Evolutionary conservation across 2,888 invertebrate genomes (phyloP).

Genomic region (Esperia sulphurella): DNA sequence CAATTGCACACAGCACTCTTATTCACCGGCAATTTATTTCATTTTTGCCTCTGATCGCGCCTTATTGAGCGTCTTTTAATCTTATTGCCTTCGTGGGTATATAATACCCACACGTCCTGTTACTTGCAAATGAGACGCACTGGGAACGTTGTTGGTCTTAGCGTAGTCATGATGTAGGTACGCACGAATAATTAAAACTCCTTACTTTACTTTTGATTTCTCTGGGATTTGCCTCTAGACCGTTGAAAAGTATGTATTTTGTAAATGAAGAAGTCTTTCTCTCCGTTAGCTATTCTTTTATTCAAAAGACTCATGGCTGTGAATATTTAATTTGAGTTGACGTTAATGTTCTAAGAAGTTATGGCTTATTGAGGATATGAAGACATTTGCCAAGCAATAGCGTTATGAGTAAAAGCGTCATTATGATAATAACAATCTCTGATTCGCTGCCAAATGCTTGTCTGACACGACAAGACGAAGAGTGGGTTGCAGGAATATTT

Average conservation of each 20-base stretch:
- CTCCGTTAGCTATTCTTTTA: constrained; percentile 19
- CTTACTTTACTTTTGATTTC: background rate
- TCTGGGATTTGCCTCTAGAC: no score
- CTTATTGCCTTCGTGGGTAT: constrained; percentile 75
- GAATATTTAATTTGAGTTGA: constrained; percentile 40
- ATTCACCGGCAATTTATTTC: constrained; percentile 78
- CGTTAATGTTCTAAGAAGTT: constrained; percentile 57
- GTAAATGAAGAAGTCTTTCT: constrained; percentile 10
- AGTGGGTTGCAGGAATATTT: constrained; percentile 52
- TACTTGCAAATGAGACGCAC: constrained; percentile 78
- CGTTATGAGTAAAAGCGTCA: constrained; percentile 66
- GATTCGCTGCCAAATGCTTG: constrained; percentile 63
- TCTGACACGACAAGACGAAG: constrained; percentile 40
- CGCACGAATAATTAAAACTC: constrained; percentile 63
- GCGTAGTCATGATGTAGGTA: constrained; percentile 64
- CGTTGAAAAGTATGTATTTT: constrained; percentile 14
- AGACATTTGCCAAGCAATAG: constrained; percentile 58
- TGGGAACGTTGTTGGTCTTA: constrained; percentile 58
- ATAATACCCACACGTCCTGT: constrained; percentile 73
- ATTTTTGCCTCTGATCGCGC: constrained; percentile 79
- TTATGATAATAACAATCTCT: constrained; percentile 68
- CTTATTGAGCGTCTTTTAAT: constrained; percentile 77
- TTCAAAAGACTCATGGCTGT: constrained; percentile 39
- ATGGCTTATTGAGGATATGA: constrained; percentile 55
- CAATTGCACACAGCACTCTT: constrained; percentile 77